Percentiles rank a stretch among this genome's conserved stretches.
Conservation (phyloP, 1,140 invertebrate species). For the Oppia nitens region DNA sequence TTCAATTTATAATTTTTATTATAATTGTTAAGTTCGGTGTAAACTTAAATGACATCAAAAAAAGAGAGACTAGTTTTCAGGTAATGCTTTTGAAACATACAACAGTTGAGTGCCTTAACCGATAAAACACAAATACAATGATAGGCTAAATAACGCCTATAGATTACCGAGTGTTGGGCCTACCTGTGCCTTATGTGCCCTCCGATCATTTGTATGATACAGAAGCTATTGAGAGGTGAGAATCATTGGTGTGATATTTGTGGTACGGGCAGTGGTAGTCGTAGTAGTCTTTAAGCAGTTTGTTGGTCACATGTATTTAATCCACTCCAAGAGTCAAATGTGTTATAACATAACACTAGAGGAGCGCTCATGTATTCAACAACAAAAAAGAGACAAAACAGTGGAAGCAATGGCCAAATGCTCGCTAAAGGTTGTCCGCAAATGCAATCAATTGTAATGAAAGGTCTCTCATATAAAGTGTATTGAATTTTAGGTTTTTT, state of each 20-base stretch:
- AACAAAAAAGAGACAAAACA: no score
- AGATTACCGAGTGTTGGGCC: neutral
- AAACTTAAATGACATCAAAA: neutral
- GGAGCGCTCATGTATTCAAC: neutral
- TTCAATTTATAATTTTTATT: neutral
- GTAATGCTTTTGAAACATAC: neutral
- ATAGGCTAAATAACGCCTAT: neutral
- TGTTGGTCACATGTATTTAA: neutral
- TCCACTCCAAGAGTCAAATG: neutral
- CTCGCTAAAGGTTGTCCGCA: neutral
- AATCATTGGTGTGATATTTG: neutral
- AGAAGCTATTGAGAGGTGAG: neutral
- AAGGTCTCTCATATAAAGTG: neutral
- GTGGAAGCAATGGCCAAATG: no score
- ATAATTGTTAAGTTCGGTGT: neutral
- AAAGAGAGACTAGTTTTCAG: neutral
- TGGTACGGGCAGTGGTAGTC: neutral
- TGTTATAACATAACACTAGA: neutral
- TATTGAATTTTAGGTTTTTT: neutral
- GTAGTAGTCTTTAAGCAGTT: neutral
- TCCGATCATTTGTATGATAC: neutral
- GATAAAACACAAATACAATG: neutral
- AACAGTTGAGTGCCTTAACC: neutral
- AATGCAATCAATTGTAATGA: neutral
- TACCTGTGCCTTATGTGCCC: neutral